Evolutionary conservation across 2,113 vertebrate genomes (phyloP), one percentile per base, ranked within the genome.

Genomic region (Catharus bicknelli): DNA sequence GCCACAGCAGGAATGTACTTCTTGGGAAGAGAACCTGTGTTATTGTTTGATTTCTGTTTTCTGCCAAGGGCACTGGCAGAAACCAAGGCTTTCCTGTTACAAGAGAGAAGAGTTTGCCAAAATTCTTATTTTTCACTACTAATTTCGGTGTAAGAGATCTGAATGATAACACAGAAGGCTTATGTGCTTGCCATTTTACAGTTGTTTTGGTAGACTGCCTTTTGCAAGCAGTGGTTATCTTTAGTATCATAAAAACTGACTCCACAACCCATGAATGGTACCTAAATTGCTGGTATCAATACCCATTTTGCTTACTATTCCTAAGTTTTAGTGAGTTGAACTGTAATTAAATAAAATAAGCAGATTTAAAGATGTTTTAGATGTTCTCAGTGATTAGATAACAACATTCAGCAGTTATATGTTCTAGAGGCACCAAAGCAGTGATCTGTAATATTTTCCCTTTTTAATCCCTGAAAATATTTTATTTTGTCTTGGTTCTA

Each of bases 321-420:
- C 82, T 80, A 72, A 76, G 58, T 55, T 83, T 80, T 66, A 78
- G 58, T 50, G 92, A 94, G 25, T 84, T 95, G 75, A 95, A 80
- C 69, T 81, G 77, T 95, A 97, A 95, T 92, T 68, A 96, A 97
- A 96, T 93, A 95, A 97, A 97, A 73, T 70, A 96, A 94, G 74
- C 29, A 75, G 36, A 89, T 78, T 93, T 87, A 86, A 95, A 68
- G 54, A 80, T 45, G 13, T 12, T 83, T 96, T 92, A 96, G 85
- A 86, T 93, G 47, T 83, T 63, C 57, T 88, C 40, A 59, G 17
- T 75, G 70, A 88, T 88, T 73, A 84, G 55, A 86, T 94, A 85
- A 72, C 95, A 95, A 76, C 13, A 68, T 69, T 94, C 43, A 90
- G 54, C 90, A 88, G 58, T 83, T 94, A 90, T 22, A 40, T 48